These are phyloP conservation scores for Ctenosaura bakeri DNA, from an alignment of 2,797 vertebrate genomes.

Conservation along the genomic window DNA sequence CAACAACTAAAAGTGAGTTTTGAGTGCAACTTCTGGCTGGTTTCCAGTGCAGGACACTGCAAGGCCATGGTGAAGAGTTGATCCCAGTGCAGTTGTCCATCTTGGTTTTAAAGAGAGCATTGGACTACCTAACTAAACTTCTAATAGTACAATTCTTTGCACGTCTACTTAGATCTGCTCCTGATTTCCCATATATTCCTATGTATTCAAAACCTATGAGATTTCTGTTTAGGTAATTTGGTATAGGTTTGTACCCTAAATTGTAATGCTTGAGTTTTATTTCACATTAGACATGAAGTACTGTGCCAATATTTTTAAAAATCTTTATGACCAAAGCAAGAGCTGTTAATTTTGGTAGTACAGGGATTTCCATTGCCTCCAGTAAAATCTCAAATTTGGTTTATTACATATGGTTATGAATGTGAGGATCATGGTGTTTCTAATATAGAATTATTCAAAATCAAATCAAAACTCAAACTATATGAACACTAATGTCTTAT, in stretches of 20 bases:
- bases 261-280: background rate
- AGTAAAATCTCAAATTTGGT: background rate
- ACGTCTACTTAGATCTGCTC: too few species aligned
- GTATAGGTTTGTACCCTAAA: too few species aligned
- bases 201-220: background rate
- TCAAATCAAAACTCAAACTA: background rate
- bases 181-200: background rate
- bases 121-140: too few species aligned
- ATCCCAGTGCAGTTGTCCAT: too few species aligned
- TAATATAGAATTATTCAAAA: background rate
- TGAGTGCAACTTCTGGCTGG: too few species aligned
- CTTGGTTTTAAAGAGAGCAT: too few species aligned
- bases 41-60: too few species aligned
- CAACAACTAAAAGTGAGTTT: too few species aligned
- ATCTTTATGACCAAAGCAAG: background rate
- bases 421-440: background rate
- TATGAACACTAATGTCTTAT: background rate
- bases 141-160: too few species aligned
- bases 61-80: too few species aligned
- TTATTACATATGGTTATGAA: background rate
- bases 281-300: background rate
- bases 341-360: background rate
- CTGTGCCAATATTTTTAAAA: background rate
- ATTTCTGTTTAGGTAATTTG: too few species aligned
- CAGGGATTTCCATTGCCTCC: background rate